Conservation (phyloP, 2,888 invertebrate genomes). For the Orchesellides sinensis region DNA sequence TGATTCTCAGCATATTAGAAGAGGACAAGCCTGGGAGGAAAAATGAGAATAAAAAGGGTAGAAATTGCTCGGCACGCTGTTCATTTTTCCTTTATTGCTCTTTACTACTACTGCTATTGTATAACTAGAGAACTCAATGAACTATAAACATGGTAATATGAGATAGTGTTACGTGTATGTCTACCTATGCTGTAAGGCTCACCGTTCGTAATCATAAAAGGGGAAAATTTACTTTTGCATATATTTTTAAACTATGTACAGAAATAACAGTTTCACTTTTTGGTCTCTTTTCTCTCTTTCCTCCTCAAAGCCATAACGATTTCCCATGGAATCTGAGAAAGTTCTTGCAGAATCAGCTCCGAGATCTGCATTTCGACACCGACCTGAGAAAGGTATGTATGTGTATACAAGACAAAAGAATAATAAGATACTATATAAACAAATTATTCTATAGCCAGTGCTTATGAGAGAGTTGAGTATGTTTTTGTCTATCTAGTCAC, state of each 20-base stretch:
- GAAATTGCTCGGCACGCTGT: slow-evolving; percentile 48
- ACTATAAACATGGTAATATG: too few species aligned
- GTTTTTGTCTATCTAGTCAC: too few species aligned
- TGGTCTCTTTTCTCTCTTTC: slow-evolving; percentile 9
- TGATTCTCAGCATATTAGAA: slow-evolving; percentile 57
- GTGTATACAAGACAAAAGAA: not conserved
- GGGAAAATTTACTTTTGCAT: slow-evolving; percentile 19
- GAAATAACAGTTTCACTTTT: slow-evolving; percentile 43
- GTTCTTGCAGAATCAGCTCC: slow-evolving; percentile 74
- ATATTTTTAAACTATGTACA: slow-evolving; percentile 39
- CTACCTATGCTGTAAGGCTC: not conserved
- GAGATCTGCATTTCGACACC: slow-evolving; percentile 74
- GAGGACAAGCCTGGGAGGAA: slow-evolving; percentile 41
- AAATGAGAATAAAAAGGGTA: slow-evolving; percentile 52
- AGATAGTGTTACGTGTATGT: not conserved
- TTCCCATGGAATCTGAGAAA: slow-evolving; percentile 74
- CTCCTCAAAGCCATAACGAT: slow-evolving; percentile 75
- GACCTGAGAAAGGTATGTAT: slow-evolving; percentile 72
- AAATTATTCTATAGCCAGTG: too few species aligned
- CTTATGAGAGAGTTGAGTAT: too few species aligned
- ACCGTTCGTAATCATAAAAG: slow-evolving; percentile 28
- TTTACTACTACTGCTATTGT: slow-evolving; percentile 17
- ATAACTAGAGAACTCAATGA: too few species aligned
- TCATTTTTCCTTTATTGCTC: slow-evolving; percentile 57
- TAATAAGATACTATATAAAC: not conserved